phyloP scores from a whole-genome alignment of 2,113 vertebrate genomes.

The Microcebus griseorufus region DNA sequence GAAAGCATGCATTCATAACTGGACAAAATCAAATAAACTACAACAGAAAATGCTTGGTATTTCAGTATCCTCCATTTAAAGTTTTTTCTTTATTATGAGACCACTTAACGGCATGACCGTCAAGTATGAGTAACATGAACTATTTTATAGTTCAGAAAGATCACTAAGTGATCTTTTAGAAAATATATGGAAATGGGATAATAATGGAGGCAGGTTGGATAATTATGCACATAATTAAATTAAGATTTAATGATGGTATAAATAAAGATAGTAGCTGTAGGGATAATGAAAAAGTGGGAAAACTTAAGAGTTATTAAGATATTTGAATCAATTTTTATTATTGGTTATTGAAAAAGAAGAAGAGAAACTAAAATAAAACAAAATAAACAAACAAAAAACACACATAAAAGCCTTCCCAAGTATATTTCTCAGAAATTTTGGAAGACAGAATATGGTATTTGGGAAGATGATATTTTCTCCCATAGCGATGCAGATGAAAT shows the following conservation, averaged over 20 bases:
- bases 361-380: neutral
- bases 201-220: neutral
- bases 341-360: neutral
- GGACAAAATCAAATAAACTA: neutral
- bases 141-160: neutral
- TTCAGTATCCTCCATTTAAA: neutral
- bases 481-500: neutral
- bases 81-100: neutral
- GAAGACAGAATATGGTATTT: neutral
- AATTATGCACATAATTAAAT: neutral
- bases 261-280: neutral
- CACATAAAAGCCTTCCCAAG: neutral
- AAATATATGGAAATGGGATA: neutral
- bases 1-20: neutral
- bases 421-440: neutral
- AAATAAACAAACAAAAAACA: neutral
- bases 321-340: neutral
- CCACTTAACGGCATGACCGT: neutral
- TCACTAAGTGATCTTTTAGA: neutral
- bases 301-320: neutral
- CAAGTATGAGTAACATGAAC: neutral
- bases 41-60: neutral
- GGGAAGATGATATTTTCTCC: neutral
- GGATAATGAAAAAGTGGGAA: neutral
- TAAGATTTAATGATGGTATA: neutral